Evolutionary conservation across 2,113 vertebrate genomes (phyloP).

Genomic region (Verasper variegatus): DNA sequence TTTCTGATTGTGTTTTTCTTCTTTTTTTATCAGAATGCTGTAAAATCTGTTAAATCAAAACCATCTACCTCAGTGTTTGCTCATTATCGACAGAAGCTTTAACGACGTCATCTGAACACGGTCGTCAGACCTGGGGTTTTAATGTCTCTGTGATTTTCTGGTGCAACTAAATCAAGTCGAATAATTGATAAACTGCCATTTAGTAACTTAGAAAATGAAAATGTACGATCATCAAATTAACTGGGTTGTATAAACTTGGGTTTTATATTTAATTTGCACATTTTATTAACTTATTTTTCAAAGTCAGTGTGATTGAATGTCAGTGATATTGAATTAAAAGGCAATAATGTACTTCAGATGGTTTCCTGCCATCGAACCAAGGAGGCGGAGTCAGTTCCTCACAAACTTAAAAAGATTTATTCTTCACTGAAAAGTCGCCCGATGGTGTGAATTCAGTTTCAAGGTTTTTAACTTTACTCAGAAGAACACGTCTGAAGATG

Average conservation of each 20-base stretch:
- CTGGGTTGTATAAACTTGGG: not conserved
- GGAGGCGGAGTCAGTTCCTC: too few relatives aligned
- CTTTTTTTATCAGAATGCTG: conserved; percentile 73
- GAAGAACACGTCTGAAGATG: too few relatives aligned
- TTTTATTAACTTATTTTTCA: conserved; percentile 33
- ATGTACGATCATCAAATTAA: not conserved
- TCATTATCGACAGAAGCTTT: conserved; percentile 67
- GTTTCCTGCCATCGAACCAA: too few relatives aligned
- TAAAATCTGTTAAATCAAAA: conserved; percentile 54
- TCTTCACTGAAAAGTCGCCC: too few relatives aligned
- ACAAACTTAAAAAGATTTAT: too few relatives aligned
- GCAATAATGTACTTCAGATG: conserved; percentile 8
- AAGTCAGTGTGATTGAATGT: not conserved
- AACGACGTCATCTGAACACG: conserved; percentile 23
- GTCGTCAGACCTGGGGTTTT: not conserved
- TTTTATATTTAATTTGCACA: conserved; percentile 35
- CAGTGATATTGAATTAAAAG: conserved; percentile 21
- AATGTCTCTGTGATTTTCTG: too few relatives aligned
- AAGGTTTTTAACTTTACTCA: too few relatives aligned
- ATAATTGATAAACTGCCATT: conserved; percentile 20
- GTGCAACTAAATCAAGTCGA: not conserved
- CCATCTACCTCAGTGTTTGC: conserved; percentile 82
- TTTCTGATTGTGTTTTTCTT: conserved; percentile 40
- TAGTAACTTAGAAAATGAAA: not conserved
- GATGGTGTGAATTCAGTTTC: too few relatives aligned